Conservation (phyloP, 2,888 invertebrate species). For the Campoletis raptor region DNA sequence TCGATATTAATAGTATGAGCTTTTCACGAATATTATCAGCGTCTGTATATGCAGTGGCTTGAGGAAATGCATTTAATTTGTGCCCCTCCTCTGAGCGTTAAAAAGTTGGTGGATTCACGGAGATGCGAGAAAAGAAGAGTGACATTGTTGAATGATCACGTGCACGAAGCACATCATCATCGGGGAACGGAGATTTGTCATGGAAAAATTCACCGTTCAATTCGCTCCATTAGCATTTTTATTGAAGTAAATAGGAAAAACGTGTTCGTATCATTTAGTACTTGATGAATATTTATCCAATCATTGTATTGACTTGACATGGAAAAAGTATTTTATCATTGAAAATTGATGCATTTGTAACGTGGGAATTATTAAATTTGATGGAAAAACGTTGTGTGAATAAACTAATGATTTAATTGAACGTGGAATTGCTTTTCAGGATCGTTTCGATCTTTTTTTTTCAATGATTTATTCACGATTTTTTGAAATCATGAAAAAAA, state of each 20-base stretch:
- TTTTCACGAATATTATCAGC: slow-evolving; percentile 62
- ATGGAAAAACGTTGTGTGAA: not conserved
- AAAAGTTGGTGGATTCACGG: slow-evolving; percentile 21
- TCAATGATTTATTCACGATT: not conserved
- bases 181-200: slow-evolving; percentile 24
- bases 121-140: slow-evolving; percentile 67
- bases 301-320: slow-evolving; percentile 14
- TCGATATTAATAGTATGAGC: slow-evolving; percentile 83
- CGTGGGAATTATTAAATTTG: not conserved
- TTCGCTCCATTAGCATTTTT: slow-evolving; percentile 53
- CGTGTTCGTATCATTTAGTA: slow-evolving; percentile 33
- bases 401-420: not conserved
- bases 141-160: slow-evolving; percentile 84
- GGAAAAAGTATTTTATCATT: slow-evolving; percentile 22
- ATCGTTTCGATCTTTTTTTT: not conserved
- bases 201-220: slow-evolving; percentile 53
- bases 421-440: not conserved
- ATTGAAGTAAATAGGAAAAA: slow-evolving; percentile 52
- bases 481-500: not conserved
- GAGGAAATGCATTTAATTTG: slow-evolving; percentile 84
- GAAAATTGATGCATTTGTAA: slow-evolving; percentile 1
- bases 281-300: slow-evolving; percentile 50
- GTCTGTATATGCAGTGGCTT: slow-evolving; percentile 79
- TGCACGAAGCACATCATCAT: slow-evolving; percentile 20
- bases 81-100: slow-evolving; percentile 63